Conservation (phyloP, 2,888 invertebrate genomes). For the Lepidocyrtinus sp. region DNA sequence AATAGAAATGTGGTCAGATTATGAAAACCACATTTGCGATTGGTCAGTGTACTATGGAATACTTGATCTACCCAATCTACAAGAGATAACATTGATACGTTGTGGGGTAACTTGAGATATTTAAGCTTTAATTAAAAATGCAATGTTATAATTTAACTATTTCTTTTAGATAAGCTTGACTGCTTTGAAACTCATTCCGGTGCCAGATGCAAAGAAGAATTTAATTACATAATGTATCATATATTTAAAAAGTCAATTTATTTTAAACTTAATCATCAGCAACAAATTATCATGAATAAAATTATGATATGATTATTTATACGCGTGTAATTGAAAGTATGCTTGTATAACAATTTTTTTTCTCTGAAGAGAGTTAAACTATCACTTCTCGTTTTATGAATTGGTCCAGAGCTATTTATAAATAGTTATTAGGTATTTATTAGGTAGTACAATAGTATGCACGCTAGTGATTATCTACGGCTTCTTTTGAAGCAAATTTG, state of each 20-base stretch:
- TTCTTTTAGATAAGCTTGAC: conserved; percentile 10
- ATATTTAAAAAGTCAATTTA: neutral
- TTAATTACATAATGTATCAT: neutral
- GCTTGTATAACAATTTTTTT: no score
- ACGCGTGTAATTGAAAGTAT: no score
- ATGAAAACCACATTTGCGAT: conserved; percentile 41
- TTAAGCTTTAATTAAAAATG: neutral
- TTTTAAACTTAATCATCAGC: neutral
- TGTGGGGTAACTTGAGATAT: conserved; percentile 22
- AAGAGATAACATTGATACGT: conserved; percentile 23
- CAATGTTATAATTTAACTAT: neutral
- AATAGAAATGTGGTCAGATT: conserved; percentile 53
- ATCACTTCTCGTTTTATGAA: neutral
- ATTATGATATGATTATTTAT: neutral
- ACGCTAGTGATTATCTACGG: no score
- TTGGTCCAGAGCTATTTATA: no score
- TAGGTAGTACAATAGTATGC: no score
- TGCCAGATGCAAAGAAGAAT: neutral
- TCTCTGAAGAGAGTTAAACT: neutral
- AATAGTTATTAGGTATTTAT: no score
- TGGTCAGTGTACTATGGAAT: conserved; percentile 37
- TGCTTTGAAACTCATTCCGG: conserved; percentile 16
- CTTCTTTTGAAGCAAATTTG: no score
- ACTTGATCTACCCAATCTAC: conserved; percentile 20
- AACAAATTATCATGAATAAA: neutral